phyloP scores from a whole-genome alignment of 2,888 invertebrate species.

The Pheosia gnoma region DNA sequence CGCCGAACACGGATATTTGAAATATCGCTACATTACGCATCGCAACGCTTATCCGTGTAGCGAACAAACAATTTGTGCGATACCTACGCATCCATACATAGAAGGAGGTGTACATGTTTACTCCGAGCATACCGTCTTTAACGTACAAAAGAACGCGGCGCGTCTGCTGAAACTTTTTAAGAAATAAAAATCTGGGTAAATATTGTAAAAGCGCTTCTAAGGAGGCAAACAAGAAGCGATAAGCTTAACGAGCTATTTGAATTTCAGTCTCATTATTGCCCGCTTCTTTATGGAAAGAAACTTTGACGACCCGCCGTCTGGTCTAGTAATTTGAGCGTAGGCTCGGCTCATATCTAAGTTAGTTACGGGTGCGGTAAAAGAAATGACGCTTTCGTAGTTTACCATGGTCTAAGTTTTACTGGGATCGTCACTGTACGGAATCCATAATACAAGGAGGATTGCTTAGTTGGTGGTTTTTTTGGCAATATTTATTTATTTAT shows the following conservation, averaged over 20 bases:
- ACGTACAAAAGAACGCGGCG: neutral
- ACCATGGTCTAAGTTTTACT: too few relatives aligned
- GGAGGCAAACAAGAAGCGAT: constrained; percentile 4
- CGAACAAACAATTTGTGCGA: constrained; percentile 18
- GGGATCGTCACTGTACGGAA: too few relatives aligned
- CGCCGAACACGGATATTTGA: neutral
- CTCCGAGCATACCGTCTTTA: neutral
- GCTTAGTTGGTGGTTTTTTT: too few relatives aligned
- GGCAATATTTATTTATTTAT: too few relatives aligned
- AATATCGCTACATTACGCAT: neutral
- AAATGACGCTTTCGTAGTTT: too few relatives aligned
- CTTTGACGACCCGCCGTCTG: too few relatives aligned
- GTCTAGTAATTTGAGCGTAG: too few relatives aligned
- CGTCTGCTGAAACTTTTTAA: constrained; percentile 10
- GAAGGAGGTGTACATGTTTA: constrained; percentile 7
- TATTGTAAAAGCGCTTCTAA: constrained; percentile 22
- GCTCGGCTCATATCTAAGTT: too few relatives aligned
- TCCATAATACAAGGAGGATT: too few relatives aligned
- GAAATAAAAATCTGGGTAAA: constrained; percentile 21
- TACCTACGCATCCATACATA: constrained; percentile 1
- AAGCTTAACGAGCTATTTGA: neutral
- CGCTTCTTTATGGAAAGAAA: too few relatives aligned
- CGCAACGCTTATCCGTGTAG: constrained; percentile 5
- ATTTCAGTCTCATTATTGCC: neutral
- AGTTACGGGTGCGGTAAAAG: too few relatives aligned